Base-by-base conservation (phyloP, 2,888 invertebrate species). In the Meandrusa payeni region DNA sequence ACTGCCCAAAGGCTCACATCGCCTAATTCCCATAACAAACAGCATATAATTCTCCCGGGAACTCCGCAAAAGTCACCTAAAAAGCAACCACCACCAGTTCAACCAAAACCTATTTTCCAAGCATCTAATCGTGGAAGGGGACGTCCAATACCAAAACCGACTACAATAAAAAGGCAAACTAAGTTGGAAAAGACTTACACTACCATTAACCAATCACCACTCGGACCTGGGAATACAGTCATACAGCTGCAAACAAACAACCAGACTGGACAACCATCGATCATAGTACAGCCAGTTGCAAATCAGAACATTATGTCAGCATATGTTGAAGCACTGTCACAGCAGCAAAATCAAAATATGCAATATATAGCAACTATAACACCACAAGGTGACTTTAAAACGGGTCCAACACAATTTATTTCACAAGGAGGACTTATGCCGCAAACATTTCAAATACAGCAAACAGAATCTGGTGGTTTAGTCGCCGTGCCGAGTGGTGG, bases 321-420 rank as follows among this genome's bases (percentile, higher is more conserved):
- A 7, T 93, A 92, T 70, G 91, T 93, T 1, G 93, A 93, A 61
- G 89, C 92, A 0, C 85, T 92, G 52, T 92, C 93, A 34, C 93
- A 93, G 58, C 91, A 92, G 53, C 90, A 92, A 41, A 91, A 91
- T 44, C 92, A 92, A 66, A 93, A 92, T 64, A 86, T 94, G 72
- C 95, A 95, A 60, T 95, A 94, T 58, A 92, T 95, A 29, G 91
- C 94, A 5, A 91, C 94, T 0, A 90, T 93, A 46, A 89, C 91
- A 0, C 91, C 92, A 3, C 91, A 91, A 66, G 83, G 83, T 39
- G 90, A 90, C 29, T 90, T 77, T 32, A 90, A 90, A 54, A 77
- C 86, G 1, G 77, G 80, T 9, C 86, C 85, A 2, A 88, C 90
- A 20, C 90, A 91, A 50, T 90, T 89, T 46, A 75, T 90, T 48